Conservation (phyloP, 2,113 vertebrate genomes). For the Xenotilapia caudafasciata region DNA sequence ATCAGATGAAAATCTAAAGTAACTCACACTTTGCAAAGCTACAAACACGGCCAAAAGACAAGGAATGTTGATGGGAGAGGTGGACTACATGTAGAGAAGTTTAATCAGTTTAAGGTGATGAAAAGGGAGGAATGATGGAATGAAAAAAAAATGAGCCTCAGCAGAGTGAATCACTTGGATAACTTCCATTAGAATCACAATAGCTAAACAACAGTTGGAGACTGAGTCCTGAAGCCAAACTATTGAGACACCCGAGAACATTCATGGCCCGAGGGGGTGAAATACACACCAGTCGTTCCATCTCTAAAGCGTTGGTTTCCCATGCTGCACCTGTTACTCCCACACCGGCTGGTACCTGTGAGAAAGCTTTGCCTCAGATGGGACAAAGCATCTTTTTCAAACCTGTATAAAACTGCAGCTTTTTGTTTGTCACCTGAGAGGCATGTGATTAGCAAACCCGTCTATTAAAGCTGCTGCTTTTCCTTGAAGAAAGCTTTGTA, state of each 20-base stretch:
- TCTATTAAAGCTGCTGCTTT: neutral
- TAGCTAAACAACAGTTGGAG: conserved; percentile 15
- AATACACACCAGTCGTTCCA: conserved; percentile 44
- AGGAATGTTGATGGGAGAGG: neutral
- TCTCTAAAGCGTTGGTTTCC: conserved; percentile 17
- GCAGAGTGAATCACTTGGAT: neutral
- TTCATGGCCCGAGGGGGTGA: conserved; percentile 38
- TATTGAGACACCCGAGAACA: conserved; percentile 39
- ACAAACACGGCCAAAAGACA: neutral
- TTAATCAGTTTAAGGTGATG: neutral
- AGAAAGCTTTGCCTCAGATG: conserved; percentile 24
- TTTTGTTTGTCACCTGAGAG: conserved; percentile 50
- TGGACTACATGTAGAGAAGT: neutral
- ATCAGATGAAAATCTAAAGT: neutral
- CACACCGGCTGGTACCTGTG: conserved; percentile 31
- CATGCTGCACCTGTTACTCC: conserved; percentile 55
- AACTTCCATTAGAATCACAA: neutral
- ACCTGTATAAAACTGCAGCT: conserved; percentile 13
- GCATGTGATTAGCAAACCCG: conserved; percentile 23
- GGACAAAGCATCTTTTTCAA: conserved; percentile 44
- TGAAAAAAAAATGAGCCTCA: neutral
- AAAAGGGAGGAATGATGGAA: neutral
- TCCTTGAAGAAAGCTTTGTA: neutral
- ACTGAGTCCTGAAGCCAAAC: neutral
- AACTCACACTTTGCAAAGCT: neutral